phyloP scores from a whole-genome alignment of 1,140 invertebrate species.

The Drosophila paulistorum region DNA sequence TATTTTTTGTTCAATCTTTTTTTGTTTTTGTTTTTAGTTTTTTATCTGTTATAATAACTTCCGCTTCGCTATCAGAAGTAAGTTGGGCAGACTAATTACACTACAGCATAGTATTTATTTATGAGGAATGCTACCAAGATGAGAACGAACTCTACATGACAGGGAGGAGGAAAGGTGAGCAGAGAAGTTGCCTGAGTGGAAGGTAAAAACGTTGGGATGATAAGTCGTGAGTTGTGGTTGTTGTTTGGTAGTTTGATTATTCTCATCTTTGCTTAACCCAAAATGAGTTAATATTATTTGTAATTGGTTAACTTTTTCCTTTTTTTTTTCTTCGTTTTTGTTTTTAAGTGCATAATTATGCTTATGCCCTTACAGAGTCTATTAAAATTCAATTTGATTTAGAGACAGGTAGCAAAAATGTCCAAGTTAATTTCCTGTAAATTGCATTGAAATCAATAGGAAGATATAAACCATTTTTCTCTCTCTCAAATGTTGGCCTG shows the following conservation, averaged over 20 bases:
- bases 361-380: not conserved
- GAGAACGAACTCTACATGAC: not conserved
- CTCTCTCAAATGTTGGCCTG: too few species aligned
- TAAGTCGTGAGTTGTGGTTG: not conserved
- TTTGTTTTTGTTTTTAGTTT: constrained; percentile 35
- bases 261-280: constrained; percentile 48
- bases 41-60: constrained; percentile 73
- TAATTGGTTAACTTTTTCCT: not conserved
- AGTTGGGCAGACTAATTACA: constrained; percentile 26
- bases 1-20: constrained; percentile 11
- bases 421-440: too few species aligned
- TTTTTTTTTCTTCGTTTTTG: not conserved
- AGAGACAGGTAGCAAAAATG: too few species aligned
- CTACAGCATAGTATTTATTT: constrained; percentile 46
- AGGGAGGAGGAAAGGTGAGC: too few species aligned
- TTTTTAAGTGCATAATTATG: not conserved
- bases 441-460: too few species aligned
- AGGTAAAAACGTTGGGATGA: not conserved
- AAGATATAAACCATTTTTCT: too few species aligned
- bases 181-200: too few species aligned
- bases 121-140: constrained; percentile 34
- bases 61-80: constrained; percentile 49
- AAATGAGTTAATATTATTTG: constrained; percentile 21
- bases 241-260: not conserved
- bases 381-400: too few species aligned